Evolutionary conservation across 2,113 vertebrate species (phyloP).

Genomic region (Cercopithecus mona): DNA sequence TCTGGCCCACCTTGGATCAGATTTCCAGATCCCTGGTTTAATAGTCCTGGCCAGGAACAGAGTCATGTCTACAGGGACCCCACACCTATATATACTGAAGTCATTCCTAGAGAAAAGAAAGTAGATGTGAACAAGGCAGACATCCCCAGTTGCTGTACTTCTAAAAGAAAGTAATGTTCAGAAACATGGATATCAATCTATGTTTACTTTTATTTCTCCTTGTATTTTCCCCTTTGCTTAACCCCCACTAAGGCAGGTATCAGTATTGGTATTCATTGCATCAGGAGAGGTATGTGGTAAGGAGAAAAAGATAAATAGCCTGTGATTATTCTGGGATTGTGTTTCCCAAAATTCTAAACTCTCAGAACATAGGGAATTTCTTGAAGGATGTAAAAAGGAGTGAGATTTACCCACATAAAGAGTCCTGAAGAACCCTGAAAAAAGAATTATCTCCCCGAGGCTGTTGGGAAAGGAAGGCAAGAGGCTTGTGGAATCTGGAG

Average conservation of each 20-base stretch:
- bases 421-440: background rate
- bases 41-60: background rate
- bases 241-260: background rate
- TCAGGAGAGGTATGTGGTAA: background rate
- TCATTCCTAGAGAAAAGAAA: conserved; percentile 17
- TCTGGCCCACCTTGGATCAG: background rate
- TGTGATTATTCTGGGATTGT: background rate
- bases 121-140: background rate
- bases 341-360: background rate
- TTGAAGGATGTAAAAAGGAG: background rate
- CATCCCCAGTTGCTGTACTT: background rate
- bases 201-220: background rate
- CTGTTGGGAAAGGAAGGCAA: background rate
- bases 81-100: background rate
- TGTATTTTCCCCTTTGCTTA: background rate
- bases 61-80: background rate
- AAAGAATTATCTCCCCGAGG: background rate
- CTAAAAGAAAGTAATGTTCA: background rate
- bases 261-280: background rate
- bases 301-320: background rate
- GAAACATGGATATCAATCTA: background rate
- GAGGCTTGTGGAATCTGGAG: background rate
- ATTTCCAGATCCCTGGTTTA: background rate
- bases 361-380: background rate
- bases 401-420: background rate